A percentile compares a stretch with the other conserved stretches of the same genome.
phyloP scores from a whole-genome alignment of 2,797 vertebrate genomes.

The Clarias pachynema region DNA sequence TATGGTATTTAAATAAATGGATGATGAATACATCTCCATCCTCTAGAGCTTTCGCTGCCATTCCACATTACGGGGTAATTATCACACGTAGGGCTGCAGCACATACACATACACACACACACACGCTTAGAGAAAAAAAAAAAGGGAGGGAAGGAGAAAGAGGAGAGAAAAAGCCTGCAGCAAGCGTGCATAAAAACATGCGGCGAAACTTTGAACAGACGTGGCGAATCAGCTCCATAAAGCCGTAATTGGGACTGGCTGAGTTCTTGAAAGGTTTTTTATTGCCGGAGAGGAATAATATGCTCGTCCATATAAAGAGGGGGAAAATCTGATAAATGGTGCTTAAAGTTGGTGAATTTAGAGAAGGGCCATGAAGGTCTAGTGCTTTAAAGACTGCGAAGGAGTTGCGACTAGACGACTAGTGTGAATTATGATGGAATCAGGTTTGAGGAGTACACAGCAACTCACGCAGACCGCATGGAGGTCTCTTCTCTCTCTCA shows the following conservation, averaged over 20 bases:
- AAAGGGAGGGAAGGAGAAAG: conserved; percentile 33
- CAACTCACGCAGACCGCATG: conserved; percentile 21
- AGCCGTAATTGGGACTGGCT: conserved; percentile 55
- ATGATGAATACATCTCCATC: conserved; percentile 63
- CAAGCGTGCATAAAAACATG: conserved; percentile 54
- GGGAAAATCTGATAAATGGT: conserved; percentile 53
- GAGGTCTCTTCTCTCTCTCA: conserved; percentile 19
- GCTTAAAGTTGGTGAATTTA: conserved; percentile 56
- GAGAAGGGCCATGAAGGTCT: conserved; percentile 50
- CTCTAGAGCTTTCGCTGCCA: conserved; percentile 55
- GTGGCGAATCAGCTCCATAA: conserved; percentile 58
- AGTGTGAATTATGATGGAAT: conserved; percentile 49
- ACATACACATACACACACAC: conserved; percentile 29
- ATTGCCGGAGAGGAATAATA: conserved; percentile 59
- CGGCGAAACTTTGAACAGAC: conserved; percentile 60
- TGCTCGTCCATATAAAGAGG: conserved; percentile 52
- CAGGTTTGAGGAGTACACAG: conserved; percentile 35
- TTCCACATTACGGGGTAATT: conserved; percentile 60
- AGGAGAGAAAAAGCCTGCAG: conserved; percentile 44
- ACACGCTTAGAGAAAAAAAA: conserved; percentile 20
- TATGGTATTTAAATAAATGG: conserved; percentile 68
- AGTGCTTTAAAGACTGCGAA: conserved; percentile 49
- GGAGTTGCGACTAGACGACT: conserved; percentile 42
- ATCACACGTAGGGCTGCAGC: conserved; percentile 51
- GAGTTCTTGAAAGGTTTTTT: conserved; percentile 61